Base-by-base conservation (phyloP, 2,113 vertebrate genomes). In the Barbus barbus region DNA sequence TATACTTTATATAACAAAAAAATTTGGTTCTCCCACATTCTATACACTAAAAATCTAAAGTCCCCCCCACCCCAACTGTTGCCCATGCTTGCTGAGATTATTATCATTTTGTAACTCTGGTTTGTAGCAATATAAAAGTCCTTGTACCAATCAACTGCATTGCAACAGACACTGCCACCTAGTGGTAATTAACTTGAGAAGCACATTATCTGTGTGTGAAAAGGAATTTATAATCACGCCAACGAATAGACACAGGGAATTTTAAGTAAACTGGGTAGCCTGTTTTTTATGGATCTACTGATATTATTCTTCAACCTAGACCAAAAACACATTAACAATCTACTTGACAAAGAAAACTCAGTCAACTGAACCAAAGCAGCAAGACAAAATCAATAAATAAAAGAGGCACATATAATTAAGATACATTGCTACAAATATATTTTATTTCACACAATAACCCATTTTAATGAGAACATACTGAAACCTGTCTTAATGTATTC, bases 371-470 rank as follows among this genome's bases (percentile, higher is more conserved):
- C 6, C n/a, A 41, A 18, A 20, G 14, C 28, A 67, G 63, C 28
- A 14, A 44, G n/a, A 8, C 3, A 56, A 58, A 56, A 24, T 9
- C 5, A 38, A 58, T 3, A 5, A 24, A 8, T 22, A 33, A 33
- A 3, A 14, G 28, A 77, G 28, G 6, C 20, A 36, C 31, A 24
- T 11, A n/a, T 22, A 12, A 38, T 38, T 33, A 77, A 2, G 0
- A 33, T 36, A 31, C 46, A 77, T 1, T 24, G 5, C 5, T 26
- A 58, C 3, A 53, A 9, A 31, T 38, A 76, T 58, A 58, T 63
- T 79, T 44, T 61, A 78, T 78, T 78, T 44, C 11, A 78, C 51
- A 77, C 51, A 58, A 9, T n/a, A n/a, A n/a, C n/a, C n/a, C n/a
- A n/a, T n/a, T n/a, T n/a, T n/a, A 9, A 28, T 22, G 14, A 6